Evolutionary conservation across 2,888 invertebrate species (phyloP).

Genomic region (Autographa pulchrina): DNA sequence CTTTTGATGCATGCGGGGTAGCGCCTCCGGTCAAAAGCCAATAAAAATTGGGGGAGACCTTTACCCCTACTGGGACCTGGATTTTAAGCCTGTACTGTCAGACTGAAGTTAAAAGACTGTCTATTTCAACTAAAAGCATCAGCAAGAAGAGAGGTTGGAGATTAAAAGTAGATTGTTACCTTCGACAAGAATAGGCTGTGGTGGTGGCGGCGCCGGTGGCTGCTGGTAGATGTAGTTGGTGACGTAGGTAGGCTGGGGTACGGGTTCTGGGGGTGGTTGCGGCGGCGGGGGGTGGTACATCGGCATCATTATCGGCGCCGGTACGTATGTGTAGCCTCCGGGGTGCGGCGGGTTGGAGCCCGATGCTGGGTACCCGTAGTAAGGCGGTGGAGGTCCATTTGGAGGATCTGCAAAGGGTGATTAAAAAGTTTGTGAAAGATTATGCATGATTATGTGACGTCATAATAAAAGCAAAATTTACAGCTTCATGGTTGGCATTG

Average conservation of each 20-base stretch:
- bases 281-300: constrained; percentile 73
- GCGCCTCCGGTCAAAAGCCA: too few relatives aligned
- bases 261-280: constrained; percentile 59
- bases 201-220: constrained; percentile 52
- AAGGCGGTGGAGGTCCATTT: constrained; percentile 59
- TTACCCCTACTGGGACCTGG: too few relatives aligned
- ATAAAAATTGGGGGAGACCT: too few relatives aligned
- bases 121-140: too few relatives aligned
- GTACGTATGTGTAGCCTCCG: constrained; percentile 74
- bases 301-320: constrained; percentile 80
- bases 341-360: constrained; percentile 56
- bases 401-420: constrained; percentile 68
- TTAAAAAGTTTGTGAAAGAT: too few relatives aligned
- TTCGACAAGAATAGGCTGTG: constrained; percentile 65
- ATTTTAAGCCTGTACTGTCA: too few relatives aligned
- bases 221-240: constrained; percentile 79
- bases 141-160: too few relatives aligned
- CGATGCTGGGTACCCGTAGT: constrained; percentile 38
- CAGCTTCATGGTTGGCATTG: too few relatives aligned
- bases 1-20: too few relatives aligned
- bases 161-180: constrained; percentile 28
- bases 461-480: too few relatives aligned
- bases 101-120: too few relatives aligned
- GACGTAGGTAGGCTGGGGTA: constrained; percentile 71
- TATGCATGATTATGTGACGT: too few relatives aligned